Evolutionary conservation across 2,888 invertebrate genomes (phyloP).

Genomic region (Diadromus collaris): DNA sequence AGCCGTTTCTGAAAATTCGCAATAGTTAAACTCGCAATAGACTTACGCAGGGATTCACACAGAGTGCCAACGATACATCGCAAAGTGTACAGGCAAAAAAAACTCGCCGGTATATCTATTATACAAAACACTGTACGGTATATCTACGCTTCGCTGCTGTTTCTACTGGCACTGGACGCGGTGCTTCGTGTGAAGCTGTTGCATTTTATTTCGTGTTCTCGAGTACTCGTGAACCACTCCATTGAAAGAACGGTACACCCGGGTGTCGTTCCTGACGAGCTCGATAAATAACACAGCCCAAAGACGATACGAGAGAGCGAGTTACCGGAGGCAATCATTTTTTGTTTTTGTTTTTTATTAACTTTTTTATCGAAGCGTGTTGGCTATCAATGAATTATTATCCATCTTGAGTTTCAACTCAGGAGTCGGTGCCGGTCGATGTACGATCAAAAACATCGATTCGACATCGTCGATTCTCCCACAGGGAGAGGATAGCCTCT

Average conservation of each 20-base stretch:
- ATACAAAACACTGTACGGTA: neutral
- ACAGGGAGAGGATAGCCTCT: neutral
- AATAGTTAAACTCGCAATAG: too few relatives aligned
- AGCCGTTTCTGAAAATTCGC: too few relatives aligned
- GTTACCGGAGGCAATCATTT: conserved; percentile 7
- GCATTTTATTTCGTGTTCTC: conserved; percentile 46
- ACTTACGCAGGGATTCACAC: too few relatives aligned
- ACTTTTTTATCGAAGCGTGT: conserved; percentile 33
- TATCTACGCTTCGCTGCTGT: conserved; percentile 34
- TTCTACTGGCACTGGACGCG: conserved; percentile 29
- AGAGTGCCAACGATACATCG: too few relatives aligned
- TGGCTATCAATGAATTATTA: conserved; percentile 37
- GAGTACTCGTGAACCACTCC: conserved; percentile 35
- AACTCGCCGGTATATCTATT: neutral
- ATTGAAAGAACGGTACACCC: conserved; percentile 46
- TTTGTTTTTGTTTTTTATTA: conserved; percentile 24
- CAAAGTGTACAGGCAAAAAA: too few relatives aligned
- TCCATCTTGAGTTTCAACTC: neutral
- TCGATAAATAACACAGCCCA: conserved; percentile 31
- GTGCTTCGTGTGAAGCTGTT: conserved; percentile 43
- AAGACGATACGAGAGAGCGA: conserved; percentile 16
- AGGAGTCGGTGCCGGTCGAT: neutral
- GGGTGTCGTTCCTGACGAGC: conserved; percentile 44
- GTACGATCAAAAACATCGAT: neutral
- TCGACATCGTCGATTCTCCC: conserved; percentile 1